phyloP scores from a whole-genome alignment of 2,797 vertebrate species.

The Australoheros facetus region DNA sequence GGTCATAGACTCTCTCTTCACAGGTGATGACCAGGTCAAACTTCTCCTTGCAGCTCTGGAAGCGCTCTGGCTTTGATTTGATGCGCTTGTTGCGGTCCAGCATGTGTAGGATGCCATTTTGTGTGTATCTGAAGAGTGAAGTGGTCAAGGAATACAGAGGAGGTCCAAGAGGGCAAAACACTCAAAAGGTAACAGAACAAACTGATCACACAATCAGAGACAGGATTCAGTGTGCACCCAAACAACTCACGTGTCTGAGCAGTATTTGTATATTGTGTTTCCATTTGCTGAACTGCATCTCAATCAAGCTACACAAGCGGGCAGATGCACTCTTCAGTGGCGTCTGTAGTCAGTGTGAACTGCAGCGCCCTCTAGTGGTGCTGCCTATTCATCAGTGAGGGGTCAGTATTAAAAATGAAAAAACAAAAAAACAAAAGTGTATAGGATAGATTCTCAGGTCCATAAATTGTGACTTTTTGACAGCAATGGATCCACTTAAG shows the following conservation, averaged over 20 bases:
- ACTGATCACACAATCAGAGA: neutral
- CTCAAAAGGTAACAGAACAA: neutral
- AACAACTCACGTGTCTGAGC: neutral
- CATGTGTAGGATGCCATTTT: constrained; percentile 99
- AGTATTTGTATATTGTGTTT: neutral
- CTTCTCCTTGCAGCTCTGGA: constrained; percentile 96
- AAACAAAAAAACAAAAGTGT: too few species aligned
- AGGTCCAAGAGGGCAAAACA: neutral
- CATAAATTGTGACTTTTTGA: neutral
- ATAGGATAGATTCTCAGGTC: neutral
- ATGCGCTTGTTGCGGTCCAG: constrained; percentile 98
- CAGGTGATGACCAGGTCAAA: constrained; percentile 98
- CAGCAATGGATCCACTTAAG: neutral
- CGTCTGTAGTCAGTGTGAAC: neutral
- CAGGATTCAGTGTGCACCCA: neutral
- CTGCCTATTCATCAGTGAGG: neutral
- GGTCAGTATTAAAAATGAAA: too few species aligned
- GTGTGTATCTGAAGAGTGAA: constrained; percentile 90
- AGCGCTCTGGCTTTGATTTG: constrained; percentile 94
- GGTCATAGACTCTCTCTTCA: constrained; percentile 97
- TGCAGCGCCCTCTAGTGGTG: constrained; percentile 62
- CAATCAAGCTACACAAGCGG: neutral
- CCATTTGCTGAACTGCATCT: neutral
- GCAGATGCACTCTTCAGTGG: neutral
- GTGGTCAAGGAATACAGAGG: constrained; percentile 78